Conservation (phyloP, 2,797 vertebrate genomes). For the Antennarius maculatus region DNA sequence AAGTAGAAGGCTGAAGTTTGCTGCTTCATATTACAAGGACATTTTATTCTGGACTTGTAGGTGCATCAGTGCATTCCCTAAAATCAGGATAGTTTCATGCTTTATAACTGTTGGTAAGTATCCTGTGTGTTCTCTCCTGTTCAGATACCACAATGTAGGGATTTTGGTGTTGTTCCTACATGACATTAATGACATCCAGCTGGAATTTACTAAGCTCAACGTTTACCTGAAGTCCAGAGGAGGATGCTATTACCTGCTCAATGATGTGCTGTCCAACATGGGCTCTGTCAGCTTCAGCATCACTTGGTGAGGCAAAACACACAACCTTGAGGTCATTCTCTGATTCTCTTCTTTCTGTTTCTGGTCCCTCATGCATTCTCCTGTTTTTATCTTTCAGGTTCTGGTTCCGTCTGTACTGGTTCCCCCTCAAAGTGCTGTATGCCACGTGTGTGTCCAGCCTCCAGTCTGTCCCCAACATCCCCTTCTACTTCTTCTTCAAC, state of each 20-base stretch:
- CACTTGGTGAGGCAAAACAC: constrained; percentile 84
- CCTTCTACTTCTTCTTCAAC: constrained; percentile 99
- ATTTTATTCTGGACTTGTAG: too few species aligned
- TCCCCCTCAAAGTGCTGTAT: constrained; percentile 95
- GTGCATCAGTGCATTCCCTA: too few species aligned
- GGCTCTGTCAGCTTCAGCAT: constrained; percentile 90
- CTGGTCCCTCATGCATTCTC: neutral
- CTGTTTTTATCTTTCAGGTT: constrained; percentile 82
- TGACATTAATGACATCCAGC: constrained; percentile 90
- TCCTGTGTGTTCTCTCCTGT: neutral
- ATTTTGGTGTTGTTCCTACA: constrained; percentile 95
- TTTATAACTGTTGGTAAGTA: neutral
- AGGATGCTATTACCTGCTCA: constrained; percentile 82
- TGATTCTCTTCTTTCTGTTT: neutral
- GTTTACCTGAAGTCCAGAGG: constrained; percentile 93
- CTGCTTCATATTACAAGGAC: too few species aligned
- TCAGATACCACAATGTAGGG: constrained; percentile 95
- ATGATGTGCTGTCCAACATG: constrained; percentile 87
- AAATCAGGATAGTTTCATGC: too few species aligned
- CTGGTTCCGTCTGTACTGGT: constrained; percentile 99
- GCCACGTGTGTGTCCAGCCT: constrained; percentile 92
- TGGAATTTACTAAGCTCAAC: constrained; percentile 98
- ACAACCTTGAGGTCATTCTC: constrained; percentile 2
- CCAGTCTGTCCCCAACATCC: constrained; percentile 87
- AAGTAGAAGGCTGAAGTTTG: too few species aligned